phyloP scores from a whole-genome alignment of 2,113 vertebrate genomes.

The Planiliza haematocheilus region DNA sequence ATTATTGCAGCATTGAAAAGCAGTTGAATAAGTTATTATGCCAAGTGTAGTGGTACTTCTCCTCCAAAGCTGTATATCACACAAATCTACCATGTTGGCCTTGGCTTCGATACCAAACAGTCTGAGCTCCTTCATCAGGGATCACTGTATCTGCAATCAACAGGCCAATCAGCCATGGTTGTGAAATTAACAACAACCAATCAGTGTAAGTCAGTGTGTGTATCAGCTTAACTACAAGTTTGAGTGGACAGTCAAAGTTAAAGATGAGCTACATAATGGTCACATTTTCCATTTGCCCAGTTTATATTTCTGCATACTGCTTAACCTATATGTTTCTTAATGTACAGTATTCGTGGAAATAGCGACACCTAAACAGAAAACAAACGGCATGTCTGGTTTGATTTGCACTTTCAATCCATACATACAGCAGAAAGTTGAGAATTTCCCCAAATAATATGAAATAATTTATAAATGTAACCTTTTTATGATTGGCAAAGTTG shows the following conservation, averaged over 20 bases:
- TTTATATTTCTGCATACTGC: too few species aligned
- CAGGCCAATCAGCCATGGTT: conserved; percentile 3
- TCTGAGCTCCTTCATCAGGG: conserved; percentile 30
- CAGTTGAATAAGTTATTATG: conserved; percentile 24
- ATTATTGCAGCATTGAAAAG: neutral
- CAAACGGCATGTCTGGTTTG: too few species aligned
- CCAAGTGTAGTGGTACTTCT: neutral
- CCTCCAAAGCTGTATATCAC: too few species aligned
- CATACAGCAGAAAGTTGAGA: too few species aligned
- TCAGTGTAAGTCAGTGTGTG: conserved; percentile 1
- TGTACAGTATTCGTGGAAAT: too few species aligned
- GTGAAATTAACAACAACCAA: conserved; percentile 11
- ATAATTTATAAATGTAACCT: too few species aligned
- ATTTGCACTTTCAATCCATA: too few species aligned
- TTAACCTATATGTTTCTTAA: too few species aligned
- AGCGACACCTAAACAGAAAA: too few species aligned
- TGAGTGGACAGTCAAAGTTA: neutral
- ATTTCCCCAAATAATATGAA: too few species aligned
- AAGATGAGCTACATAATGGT: neutral
- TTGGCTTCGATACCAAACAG: conserved; percentile 22
- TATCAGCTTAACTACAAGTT: neutral
- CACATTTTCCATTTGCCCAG: neutral
- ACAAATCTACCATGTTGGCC: too few species aligned
- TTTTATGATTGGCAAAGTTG: too few species aligned
- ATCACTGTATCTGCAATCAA: conserved; percentile 57